Conservation (phyloP, 2,888 invertebrate genomes). For the Epiblema foenella region DNA sequence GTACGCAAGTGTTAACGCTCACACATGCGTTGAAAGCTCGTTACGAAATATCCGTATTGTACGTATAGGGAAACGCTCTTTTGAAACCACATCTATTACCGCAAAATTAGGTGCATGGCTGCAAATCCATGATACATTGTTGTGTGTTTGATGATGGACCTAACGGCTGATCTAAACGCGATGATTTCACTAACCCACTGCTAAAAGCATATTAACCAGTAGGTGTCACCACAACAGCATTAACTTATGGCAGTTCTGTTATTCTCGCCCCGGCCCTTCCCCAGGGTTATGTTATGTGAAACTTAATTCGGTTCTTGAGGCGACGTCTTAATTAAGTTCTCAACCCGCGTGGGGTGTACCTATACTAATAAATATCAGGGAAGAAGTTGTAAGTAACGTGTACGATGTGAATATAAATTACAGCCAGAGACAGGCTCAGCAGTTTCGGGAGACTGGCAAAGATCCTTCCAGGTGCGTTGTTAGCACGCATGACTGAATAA, state of each 20-base stretch:
- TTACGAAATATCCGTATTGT: conserved; percentile 24
- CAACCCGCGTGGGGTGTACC: conserved; percentile 47
- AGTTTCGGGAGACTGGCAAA: background rate
- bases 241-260: conserved; percentile 50
- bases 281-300: conserved; percentile 61
- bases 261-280: conserved; percentile 52
- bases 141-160: background rate
- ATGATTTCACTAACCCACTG: conserved; percentile 66
- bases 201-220: conserved; percentile 64
- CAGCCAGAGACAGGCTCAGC: conserved; percentile 27
- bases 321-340: conserved; percentile 70
- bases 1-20: conserved; percentile 65
- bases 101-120: background rate
- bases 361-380: conserved; percentile 44
- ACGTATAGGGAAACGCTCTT: background rate
- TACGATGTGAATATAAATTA: conserved; percentile 43
- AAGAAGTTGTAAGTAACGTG: conserved; percentile 47
- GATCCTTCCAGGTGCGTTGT: conserved; percentile 30
- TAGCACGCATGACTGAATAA: conserved; percentile 12
- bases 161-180: conserved; percentile 50
- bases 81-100: background rate
- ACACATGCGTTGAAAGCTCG: conserved; percentile 52
- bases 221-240: conserved; percentile 48
- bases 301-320: conserved; percentile 69
- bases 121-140: background rate